Base-by-base conservation (phyloP, 2,113 vertebrate genomes). In the Carettochelys insculpta region DNA sequence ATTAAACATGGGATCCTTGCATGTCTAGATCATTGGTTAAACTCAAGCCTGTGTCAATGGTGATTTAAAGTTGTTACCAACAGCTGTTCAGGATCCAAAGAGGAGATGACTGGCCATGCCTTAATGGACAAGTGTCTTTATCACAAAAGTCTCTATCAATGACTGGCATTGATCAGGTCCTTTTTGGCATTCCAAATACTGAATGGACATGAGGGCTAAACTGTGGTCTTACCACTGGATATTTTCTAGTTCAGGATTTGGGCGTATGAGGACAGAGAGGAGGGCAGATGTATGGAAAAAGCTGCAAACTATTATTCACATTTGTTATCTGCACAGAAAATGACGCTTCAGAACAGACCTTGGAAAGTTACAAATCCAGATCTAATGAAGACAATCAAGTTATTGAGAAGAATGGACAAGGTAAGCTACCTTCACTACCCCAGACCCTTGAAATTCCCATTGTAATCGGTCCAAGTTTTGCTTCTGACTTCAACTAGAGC, bases 291-390 rank as follows among this genome's bases (percentile, higher is more conserved):
- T 1, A 1, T 3, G 27, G 52, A 6, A 79, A 38, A 77, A 68
- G 75, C 24, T n/a, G 77, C 48, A 51, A 76, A 34, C 0, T 80
- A 1, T 4, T 51, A 54, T 27, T 87, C 50, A 19, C 5, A 48
- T 79, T 85, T 90, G 14, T 94, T 95, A 88, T 92, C 94, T 54
- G 17, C 31, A 2, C 97, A 99, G 99, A 99, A 95, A 99, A 98
- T 96, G 98, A 99, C 89, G 98, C 98, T 58, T 98, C 98, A 4
- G 97, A 98, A 68, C 97, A 98, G 76, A 98, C 98, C 3, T 90
- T 98, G 54, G 98, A 99, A 85, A 99, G 98, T 95, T 98, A 97
- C 53, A 99, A 97, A 97, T 98, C 98, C 4, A 99, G 98, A 92
- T 98, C 98, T 90, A 98, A 98, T 3, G 98, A 99, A 78, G 98